A percentile compares a stretch with the other conserved stretches of the same genome.
Evolutionary conservation across 2,113 vertebrate species (phyloP).

Genomic region (Murina feae): DNA sequence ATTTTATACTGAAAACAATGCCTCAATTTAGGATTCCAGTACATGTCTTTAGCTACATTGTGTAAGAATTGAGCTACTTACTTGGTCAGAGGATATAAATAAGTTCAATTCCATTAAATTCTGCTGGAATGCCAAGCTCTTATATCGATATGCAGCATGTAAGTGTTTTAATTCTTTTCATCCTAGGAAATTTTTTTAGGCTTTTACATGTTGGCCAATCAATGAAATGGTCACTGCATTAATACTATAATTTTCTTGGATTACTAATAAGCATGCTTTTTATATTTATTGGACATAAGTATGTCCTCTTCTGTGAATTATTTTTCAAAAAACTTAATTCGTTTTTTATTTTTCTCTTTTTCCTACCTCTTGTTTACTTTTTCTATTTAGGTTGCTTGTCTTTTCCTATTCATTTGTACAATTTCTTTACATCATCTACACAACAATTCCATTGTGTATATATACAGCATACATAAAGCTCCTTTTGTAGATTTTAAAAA

Average conservation of each 20-base stretch:
- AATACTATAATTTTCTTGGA: neutral
- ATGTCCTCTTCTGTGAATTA: neutral
- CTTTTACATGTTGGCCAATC: neutral
- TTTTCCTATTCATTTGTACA: neutral
- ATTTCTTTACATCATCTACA: neutral
- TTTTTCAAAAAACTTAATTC: neutral
- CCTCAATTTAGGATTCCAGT: neutral
- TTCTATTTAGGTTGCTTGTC: neutral
- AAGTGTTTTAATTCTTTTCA: neutral
- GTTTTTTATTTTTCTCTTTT: neutral
- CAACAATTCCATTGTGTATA: neutral
- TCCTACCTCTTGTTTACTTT: neutral
- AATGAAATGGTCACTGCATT: neutral
- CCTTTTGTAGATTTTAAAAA: neutral
- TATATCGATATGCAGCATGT: neutral
- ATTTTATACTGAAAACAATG: neutral
- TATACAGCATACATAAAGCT: neutral
- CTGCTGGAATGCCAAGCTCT: neutral
- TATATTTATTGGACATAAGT: neutral
- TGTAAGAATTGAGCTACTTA: neutral
- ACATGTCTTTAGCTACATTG: neutral
- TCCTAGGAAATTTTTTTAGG: neutral
- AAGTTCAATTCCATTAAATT: neutral
- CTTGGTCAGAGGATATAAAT: neutral
- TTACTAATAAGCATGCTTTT: neutral